Base-by-base conservation (phyloP, 2,113 vertebrate species). In the Anas platyrhynchos region DNA sequence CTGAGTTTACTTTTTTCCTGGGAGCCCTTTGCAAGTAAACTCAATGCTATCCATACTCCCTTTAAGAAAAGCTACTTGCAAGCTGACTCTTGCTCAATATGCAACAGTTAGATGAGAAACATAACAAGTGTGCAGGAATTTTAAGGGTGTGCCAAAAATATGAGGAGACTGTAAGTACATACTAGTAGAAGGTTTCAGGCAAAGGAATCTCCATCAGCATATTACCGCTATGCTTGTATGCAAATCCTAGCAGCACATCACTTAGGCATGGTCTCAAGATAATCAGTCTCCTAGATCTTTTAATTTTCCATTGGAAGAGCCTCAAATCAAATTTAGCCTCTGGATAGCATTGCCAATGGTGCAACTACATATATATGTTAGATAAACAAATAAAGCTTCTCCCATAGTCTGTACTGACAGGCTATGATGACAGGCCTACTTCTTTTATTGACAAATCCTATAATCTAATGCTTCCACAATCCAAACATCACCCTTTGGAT, bases 381-480 rank as follows among this genome's bases (percentile, higher is more conserved):
- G 38, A 80, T 54, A 94, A 78, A 36, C 69, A 94, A 89, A 93
- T 89, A 80, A 83, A 76, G 48, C 29, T 62, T 74, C 58, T 91
- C 32, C 10, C 2, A 22, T 2, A 83, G 25, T 63, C 46, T 85
- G 10, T n/a, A 43, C 48, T 76, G 74, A 68, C 54, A 79, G 21
- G 44, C 34, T 91, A n/a, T 22, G 65, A 29, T 29, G 46, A 77
- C 18, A 67, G 46, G 31, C 23, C 63, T 68, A 16, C 38, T 72
- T 61, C 65, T 83, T 52, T 52, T 50, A 68, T 18, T 76, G 38
- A 48, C 29, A 93, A 76, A 48, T 79, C 41, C 32, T 76, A 16
- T 36, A 85, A 58, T 7, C 26, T 58, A 76, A 85, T 56, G 11
- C 20, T 82, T 77, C 56, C 65, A 23, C 22, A 68, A 34, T 50